phyloP scores from a whole-genome alignment of 2,797 vertebrate genomes.

The Sebastes nivosus region DNA sequence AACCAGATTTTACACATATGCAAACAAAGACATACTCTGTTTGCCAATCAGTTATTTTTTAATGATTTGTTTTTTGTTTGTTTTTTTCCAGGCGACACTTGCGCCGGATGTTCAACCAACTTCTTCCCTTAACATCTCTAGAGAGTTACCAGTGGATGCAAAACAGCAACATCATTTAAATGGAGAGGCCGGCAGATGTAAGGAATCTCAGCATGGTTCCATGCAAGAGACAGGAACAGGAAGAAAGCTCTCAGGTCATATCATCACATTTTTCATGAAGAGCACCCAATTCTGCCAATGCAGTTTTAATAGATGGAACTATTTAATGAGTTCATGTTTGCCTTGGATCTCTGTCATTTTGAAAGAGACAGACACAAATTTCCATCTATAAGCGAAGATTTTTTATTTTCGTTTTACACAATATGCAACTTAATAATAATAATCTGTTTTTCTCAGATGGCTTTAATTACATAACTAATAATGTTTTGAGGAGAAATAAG shows the following conservation, averaged over 20 bases:
- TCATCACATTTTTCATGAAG: not conserved
- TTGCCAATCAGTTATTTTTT: not conserved
- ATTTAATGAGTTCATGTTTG: too few species aligned
- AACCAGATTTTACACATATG: not conserved
- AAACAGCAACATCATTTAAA: not conserved
- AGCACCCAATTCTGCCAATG: not conserved
- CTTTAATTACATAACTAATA: too few species aligned
- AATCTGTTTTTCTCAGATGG: too few species aligned
- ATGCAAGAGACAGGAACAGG: not conserved
- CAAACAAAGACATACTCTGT: not conserved
- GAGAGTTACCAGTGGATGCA: conserved; percentile 23
- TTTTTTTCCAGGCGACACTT: conserved; percentile 30
- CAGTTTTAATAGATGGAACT: too few species aligned
- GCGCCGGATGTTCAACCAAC: conserved; percentile 50
- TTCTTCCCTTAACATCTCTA: conserved; percentile 29
- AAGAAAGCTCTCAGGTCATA: not conserved
- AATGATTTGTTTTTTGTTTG: not conserved
- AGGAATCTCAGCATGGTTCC: not conserved
- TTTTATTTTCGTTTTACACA: too few species aligned
- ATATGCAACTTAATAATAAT: too few species aligned
- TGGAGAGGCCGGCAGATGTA: not conserved
- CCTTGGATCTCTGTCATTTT: too few species aligned
- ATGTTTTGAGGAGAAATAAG: too few species aligned
- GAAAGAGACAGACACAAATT: too few species aligned
- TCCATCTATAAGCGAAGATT: too few species aligned